Base-by-base conservation (phyloP, 1,140 invertebrate genomes). In the Battus philenor region DNA sequence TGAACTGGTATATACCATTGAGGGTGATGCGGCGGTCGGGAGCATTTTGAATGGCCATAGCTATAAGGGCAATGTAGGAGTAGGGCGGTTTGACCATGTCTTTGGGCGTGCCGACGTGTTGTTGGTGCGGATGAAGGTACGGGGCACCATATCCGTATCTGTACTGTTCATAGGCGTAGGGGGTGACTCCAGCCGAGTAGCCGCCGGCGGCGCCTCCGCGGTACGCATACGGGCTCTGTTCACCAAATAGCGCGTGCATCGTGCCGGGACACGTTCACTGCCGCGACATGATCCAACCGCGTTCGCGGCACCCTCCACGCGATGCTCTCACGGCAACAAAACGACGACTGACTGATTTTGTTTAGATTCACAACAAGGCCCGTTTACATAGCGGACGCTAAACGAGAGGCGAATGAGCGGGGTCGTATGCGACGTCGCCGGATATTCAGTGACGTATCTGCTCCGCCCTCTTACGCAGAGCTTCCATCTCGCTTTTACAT, bases 1-100 rank as follows among this genome's bases (percentile, higher is more conserved):
- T 99, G 73, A 97, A 99, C 82, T 98, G 94, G 75, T 99, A 99
- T 66, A 99, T 99, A 4, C 97, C 97, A 71, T 98, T 98, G 0
- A 99, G 87, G 0, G 98, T 99, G 36, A 99, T 93, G 67, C 95
- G 95, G 68, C 97, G 96, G 41, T 98, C 95, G 0, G 94, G 92
- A 0, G 95, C 92, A 68, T 95, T 94, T 70, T 98, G 94, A 22
- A 99, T 99, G 8, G 97, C 97, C 98, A 99, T 99, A 0, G 97
- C 96, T 22, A 99, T 99, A 8, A 99, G 88, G 0, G 98, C 98
- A 26, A 99, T 99, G 86, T 99, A 99, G 0, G 95, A 97, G 71
- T 98, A 99, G 0, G 98, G 98, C 0, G 98, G 98, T 71, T 99
- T 99, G 7, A 98, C 93, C 91, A 95, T 94, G 58, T 94, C 93